phyloP scores from a whole-genome alignment of 2,797 vertebrate species.

The Emys orbicularis region DNA sequence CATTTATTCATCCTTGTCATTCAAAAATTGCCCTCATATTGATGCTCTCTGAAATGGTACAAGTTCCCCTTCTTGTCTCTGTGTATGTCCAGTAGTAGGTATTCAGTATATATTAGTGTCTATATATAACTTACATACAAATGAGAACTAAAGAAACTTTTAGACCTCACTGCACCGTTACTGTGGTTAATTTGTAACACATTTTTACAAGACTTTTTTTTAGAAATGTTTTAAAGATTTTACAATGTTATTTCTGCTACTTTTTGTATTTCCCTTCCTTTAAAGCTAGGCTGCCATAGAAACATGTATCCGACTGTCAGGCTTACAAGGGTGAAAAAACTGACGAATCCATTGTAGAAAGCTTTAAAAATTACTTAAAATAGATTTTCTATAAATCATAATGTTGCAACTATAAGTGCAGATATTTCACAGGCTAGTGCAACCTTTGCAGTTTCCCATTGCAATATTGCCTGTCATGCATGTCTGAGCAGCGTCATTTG shows the following conservation, averaged over 20 bases:
- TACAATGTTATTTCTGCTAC: not conserved
- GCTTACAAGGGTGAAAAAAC: slow-evolving; percentile 32
- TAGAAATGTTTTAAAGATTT: not conserved
- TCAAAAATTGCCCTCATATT: not conserved
- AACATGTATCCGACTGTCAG: not conserved
- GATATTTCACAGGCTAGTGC: slow-evolving; percentile 3
- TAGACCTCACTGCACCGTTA: not conserved
- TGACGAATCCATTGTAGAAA: not conserved
- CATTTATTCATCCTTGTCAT: not conserved
- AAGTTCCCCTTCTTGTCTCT: not conserved
- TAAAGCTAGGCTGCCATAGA: not conserved
- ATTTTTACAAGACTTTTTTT: slow-evolving; percentile 4
- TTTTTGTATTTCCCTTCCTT: not conserved
- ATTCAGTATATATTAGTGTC: not conserved
- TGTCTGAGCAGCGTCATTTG: slow-evolving; percentile 50
- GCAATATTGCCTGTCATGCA: not conserved
- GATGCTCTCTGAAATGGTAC: not conserved
- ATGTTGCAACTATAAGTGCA: slow-evolving; percentile 37
- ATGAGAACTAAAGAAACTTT: not conserved
- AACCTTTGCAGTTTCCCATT: slow-evolving; percentile 29
- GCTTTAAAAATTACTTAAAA: slow-evolving; percentile 51
- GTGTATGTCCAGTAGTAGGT: not conserved
- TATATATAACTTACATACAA: not conserved
- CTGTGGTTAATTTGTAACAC: not conserved
- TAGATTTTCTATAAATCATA: slow-evolving; percentile 64